These are phyloP conservation scores for Galbula dea DNA, from an alignment of 2,113 vertebrate genomes.

Conservation along the genomic window DNA sequence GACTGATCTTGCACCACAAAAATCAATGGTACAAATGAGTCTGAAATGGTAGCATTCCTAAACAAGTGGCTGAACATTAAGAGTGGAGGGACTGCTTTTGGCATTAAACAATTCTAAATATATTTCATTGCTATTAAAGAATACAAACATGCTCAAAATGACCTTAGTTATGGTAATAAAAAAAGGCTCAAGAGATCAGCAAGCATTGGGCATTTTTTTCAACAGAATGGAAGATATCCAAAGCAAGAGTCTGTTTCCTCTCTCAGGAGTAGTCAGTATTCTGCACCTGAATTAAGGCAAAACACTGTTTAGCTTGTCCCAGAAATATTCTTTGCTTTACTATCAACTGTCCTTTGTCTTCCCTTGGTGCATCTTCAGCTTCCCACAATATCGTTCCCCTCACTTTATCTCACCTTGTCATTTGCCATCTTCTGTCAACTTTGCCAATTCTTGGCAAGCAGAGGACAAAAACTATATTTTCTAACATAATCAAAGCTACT, in stretches of 20 bases:
- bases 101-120: not conserved
- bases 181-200: not conserved
- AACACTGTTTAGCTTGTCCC: not conserved
- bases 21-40: not conserved
- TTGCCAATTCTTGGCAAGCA: not conserved
- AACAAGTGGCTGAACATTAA: not conserved
- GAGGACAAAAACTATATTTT: not conserved
- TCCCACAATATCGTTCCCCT: not conserved
- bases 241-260: not conserved
- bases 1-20: not conserved
- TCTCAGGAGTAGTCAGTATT: not conserved
- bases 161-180: not conserved
- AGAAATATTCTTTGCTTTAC: not conserved
- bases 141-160: not conserved
- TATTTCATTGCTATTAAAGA: not conserved
- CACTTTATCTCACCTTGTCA: fast-evolving
- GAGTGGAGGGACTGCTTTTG: not conserved
- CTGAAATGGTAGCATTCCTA: not conserved
- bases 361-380: not conserved
- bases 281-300: not conserved
- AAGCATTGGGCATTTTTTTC: not conserved
- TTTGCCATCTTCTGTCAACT: not conserved
- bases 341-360: not conserved
- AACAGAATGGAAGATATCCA: not conserved
- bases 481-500: not conserved